phyloP scores from a whole-genome alignment of 1,140 invertebrate species.

The Goniozus legneri region DNA sequence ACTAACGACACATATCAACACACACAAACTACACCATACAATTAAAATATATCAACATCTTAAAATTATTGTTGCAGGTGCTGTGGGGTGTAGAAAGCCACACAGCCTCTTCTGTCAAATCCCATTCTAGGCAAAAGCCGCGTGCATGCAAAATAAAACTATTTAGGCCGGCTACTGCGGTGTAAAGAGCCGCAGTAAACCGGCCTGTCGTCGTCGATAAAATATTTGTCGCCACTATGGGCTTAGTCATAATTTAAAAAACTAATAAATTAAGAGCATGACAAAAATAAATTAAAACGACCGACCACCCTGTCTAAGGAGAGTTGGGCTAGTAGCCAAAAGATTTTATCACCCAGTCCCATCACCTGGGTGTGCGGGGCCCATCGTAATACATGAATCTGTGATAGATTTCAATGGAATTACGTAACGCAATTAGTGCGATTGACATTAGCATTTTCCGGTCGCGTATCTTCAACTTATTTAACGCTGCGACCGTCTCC shows the following conservation, averaged over 20 bases:
- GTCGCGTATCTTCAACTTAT: background rate
- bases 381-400: constrained; percentile 5
- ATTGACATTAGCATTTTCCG: background rate
- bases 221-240: background rate
- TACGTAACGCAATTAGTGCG: background rate
- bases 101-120: background rate
- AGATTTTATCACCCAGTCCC: background rate
- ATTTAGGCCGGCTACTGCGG: background rate
- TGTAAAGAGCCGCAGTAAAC: background rate
- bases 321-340: background rate
- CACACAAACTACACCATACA: background rate
- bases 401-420: constrained; percentile 5
- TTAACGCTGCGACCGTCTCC: background rate
- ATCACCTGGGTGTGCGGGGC: background rate
- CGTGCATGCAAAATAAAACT: background rate
- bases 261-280: background rate
- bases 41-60: background rate
- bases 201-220: background rate
- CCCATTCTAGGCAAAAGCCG: background rate
- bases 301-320: background rate
- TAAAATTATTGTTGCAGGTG: background rate
- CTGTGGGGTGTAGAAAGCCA: background rate
- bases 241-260: background rate
- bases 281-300: background rate
- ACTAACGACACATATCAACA: too few species aligned